phyloP scores from a whole-genome alignment of 92 coral and sea anemone species.

The Palythoa heliodiscus region DNA sequence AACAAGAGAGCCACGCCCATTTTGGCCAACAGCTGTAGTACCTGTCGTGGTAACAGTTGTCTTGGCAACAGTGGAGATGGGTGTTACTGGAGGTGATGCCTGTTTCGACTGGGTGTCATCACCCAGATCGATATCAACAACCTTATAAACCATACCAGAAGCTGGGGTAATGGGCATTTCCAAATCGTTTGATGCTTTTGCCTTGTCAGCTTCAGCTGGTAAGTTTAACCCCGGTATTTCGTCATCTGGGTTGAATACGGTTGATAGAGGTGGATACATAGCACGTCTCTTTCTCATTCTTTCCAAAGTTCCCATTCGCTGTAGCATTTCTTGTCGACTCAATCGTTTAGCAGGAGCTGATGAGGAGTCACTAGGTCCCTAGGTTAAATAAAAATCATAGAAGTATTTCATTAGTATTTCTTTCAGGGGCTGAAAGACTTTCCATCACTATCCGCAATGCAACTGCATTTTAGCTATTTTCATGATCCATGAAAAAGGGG shows the following conservation, averaged over 20 bases:
- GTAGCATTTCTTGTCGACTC: conserved; percentile 31
- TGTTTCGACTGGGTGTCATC: conserved; percentile 41
- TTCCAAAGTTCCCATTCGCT: conserved; percentile 72
- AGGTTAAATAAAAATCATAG: background rate
- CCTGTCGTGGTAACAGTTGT: conserved; percentile 4
- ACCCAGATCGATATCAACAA: conserved; percentile 79
- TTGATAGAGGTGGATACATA: conserved; percentile 96
- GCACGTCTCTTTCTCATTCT: conserved; percentile 83
- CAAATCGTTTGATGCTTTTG: conserved; percentile 30
- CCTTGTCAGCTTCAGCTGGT: background rate
- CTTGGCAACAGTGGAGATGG: conserved; percentile 35
- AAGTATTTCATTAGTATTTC: background rate
- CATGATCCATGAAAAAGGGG: too few species aligned
- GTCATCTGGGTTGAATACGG: conserved; percentile 74
- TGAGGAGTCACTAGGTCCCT: conserved; percentile 13
- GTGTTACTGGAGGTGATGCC: conserved; percentile 13
- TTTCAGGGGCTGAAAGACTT: background rate
- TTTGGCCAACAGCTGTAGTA: conserved; percentile 11
- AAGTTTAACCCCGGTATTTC: conserved; percentile 34
- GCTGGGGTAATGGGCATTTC: conserved; percentile 44
- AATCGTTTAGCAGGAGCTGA: conserved; percentile 29
- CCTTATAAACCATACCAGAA: conserved; percentile 64
- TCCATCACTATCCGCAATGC: background rate
- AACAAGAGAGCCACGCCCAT: conserved; percentile 58
- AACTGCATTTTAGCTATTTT: too few species aligned